Base-by-base conservation (phyloP, 2,888 invertebrate species). In the Polia nebulosa region DNA sequence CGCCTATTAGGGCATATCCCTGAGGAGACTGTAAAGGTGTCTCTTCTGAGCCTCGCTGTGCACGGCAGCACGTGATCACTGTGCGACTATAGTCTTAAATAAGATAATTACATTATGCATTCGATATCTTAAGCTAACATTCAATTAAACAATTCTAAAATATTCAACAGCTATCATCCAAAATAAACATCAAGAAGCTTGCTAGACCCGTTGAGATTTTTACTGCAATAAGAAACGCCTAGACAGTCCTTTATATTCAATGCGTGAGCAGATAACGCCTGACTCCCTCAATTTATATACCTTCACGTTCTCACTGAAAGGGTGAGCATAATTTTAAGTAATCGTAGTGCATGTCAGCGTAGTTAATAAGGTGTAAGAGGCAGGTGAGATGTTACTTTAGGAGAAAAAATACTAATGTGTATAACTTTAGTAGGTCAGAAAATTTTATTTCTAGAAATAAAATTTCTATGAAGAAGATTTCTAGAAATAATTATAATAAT, bases 201-300 rank as follows among this genome's bases (percentile, higher is more conserved):
- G 11, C 20, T 49, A 15, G 22, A 25, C 5, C 15, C 36, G 13
- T 39, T 61, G 32, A 51, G 45, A 55, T 45, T 60, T 68, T 59
- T 45, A 65, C 61, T 51, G 22, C 53, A 34, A 55, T 41, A 41
- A 65, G 45, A 51, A 45, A 58, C 72, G 61, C 76, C 76, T 36
- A 59, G 77, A 41, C 51, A 17, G 27, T 6, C 49, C 39, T 25
- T 49, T 39, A 27, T 29, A 41, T 29, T n/a, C n/a, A 15, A 11
- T 52, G 77, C 72, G 76, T 76, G 72, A 66, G 72, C 20, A 47
- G 58, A 13, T n/a, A 25, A 39, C 29, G 44, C 17, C 62, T 55
- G 66, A 41, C 55, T 45, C 39, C 61, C 49, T 22, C 45, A 77
- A 77, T 66, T 59, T 72, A 77, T 22, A 32, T 52, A 36, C 49